Conservation (phyloP, 1,140 invertebrate genomes). For the Macrostomum lignano region DNA sequence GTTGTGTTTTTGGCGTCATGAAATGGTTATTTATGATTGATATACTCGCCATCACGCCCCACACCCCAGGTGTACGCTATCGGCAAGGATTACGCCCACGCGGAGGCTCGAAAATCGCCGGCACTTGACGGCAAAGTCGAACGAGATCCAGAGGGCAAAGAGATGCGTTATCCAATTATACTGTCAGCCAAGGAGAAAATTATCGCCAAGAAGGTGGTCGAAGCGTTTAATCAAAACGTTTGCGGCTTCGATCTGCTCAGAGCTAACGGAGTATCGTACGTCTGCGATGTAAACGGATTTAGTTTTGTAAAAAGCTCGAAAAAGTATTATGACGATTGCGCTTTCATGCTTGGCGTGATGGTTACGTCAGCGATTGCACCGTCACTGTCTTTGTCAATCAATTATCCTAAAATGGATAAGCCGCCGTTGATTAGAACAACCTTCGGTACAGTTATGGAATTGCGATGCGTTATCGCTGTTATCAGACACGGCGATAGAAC, state of each 20-base stretch:
- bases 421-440: conserved; percentile 18
- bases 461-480: conserved; percentile 78
- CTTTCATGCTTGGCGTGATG: conserved; percentile 47
- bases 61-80: conserved; percentile 45
- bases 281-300: conserved; percentile 98
- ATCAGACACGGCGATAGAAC: conserved; percentile 91
- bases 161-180: conserved; percentile 91
- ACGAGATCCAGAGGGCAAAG: conserved; percentile 82
- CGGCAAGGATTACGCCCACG: conserved; percentile 95
- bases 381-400: neutral
- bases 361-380: neutral
- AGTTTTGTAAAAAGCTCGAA: conserved; percentile 98
- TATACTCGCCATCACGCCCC: neutral
- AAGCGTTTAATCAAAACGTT: conserved; percentile 49
- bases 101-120: conserved; percentile 87
- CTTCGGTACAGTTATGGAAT: conserved; percentile 45
- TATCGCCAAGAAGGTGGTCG: conserved; percentile 86
- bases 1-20: too few relatives aligned
- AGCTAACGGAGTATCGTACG: conserved; percentile 86
- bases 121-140: conserved; percentile 72
- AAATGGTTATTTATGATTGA: conserved; percentile 1
- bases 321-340: conserved; percentile 98
- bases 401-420: conserved; percentile 1
- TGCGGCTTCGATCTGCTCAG: conserved; percentile 93
- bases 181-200: conserved; percentile 83